Evolutionary conservation across 2,797 vertebrate species (phyloP), one percentile per base, ranked within the genome.

Genomic region (Falco novaeseelandiae): DNA sequence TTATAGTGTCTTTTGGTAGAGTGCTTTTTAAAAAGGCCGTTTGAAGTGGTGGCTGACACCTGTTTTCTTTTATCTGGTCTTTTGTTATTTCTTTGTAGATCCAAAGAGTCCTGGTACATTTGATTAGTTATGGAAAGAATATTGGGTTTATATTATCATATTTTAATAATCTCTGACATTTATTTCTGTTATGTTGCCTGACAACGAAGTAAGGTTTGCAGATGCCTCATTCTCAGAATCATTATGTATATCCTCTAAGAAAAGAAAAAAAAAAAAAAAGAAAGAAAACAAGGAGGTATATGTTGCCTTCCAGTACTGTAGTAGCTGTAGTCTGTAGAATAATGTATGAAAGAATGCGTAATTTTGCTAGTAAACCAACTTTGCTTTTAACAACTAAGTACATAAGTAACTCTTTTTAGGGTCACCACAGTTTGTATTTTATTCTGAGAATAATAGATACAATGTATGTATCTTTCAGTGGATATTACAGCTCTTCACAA

Each of bases 31-130:
- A 87, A 79, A 89, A 79, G 34, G 22, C 8, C 23, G 30, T 85
- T 89, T 95, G 78, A 87, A 95, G 57, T 85, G 92, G 48, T 54
- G n/a, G 10, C 74, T 95, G 83, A 66, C 55, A 82, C 42, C 63
- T 95, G 54, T 88, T 94, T 93, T 95, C 61, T 82, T 96, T 93
- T 89, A 38, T 90, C 36, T 80, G 29, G 7, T 77, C 17, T 79
- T 95, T 92, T 36, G 6, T 62, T 73, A 6, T 22, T 16, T 32
- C 26, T 87, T 95, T 67, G 40, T 84, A 92, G 38, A 85, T 63
- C n/a, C 36, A 55, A 63, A 87, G 48, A 71, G 14, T 76, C 15
- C n/a, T 87, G 59, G 51, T 77, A 77, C 6, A 61, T 83, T 94
- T 84, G 30, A 80, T 90, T 95, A 48, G 30, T 83, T 77, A 38